Conservation (phyloP, 2,797 vertebrate species). For the Liasis olivaceus region DNA sequence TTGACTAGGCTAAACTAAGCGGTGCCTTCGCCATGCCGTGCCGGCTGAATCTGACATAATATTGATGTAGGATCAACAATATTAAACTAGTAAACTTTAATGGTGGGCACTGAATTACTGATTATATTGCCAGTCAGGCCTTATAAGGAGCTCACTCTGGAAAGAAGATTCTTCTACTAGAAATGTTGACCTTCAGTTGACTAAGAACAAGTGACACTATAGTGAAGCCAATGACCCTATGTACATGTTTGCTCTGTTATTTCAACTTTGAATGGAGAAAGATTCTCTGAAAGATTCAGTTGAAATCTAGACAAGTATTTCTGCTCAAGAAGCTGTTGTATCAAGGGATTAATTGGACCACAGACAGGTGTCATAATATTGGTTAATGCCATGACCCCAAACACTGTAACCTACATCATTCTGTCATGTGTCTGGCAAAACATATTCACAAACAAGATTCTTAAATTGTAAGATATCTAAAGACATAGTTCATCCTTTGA, state of each 20-base stretch:
- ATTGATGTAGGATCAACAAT: background rate
- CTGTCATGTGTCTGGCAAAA: background rate
- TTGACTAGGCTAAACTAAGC: no score
- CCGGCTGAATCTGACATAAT: no score
- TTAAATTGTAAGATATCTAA: background rate
- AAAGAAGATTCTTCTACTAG: background rate
- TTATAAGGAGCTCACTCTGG: background rate
- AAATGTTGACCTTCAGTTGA: background rate
- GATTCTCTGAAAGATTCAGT: background rate
- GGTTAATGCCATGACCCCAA: background rate
- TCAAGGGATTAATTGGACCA: background rate
- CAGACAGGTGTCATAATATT: background rate
- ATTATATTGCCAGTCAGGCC: background rate
- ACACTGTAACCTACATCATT: background rate
- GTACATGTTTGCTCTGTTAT: background rate
- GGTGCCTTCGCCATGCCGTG: no score
- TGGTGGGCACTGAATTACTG: background rate
- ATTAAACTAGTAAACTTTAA: background rate
- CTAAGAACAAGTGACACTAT: background rate
- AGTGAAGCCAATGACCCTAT: background rate
- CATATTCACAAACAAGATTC: background rate
- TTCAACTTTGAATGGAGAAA: background rate
- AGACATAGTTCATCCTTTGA: background rate
- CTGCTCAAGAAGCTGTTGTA: background rate
- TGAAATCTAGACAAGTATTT: background rate